Percentiles rank a stretch among this genome's conserved stretches.
These are phyloP conservation scores for Mechanitis mazaeus DNA, from an alignment of 2,888 invertebrate genomes.

Conservation along the genomic window DNA sequence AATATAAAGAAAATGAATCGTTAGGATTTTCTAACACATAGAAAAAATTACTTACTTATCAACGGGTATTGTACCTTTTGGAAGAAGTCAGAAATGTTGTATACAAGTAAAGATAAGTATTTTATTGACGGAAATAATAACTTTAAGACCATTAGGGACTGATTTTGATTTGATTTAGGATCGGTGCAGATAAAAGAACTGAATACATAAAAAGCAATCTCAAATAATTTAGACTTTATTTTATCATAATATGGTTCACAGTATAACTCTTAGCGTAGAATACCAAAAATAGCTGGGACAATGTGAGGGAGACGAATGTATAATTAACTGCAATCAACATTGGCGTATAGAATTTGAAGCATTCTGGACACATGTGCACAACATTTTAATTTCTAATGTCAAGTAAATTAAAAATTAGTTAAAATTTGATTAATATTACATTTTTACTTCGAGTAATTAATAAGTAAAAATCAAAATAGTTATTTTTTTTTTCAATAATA, in stretches of 20 bases:
- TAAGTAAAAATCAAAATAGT: no score
- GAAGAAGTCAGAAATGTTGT: no score
- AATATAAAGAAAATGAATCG: no score
- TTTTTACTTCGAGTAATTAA: no score
- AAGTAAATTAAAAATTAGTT: conserved; percentile 3
- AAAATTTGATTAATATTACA: no score
- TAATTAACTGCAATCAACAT: conserved; percentile 77
- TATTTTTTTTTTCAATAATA: no score
- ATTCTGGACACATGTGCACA: conserved; percentile 50
- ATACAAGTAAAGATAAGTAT: conserved; percentile 29
- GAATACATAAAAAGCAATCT: conserved; percentile 27
- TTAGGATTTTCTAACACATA: no score
- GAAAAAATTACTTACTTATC: background rate
- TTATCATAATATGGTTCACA: conserved; percentile 20
- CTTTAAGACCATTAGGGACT: conserved; percentile 60
- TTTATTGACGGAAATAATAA: conserved; percentile 71
- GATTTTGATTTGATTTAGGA: conserved; percentile 70
- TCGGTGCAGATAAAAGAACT: conserved; percentile 57
- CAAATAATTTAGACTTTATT: conserved; percentile 34
- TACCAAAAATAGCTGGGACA: conserved; percentile 62
- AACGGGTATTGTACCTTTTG: conserved; percentile 6
- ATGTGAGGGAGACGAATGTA: conserved; percentile 72
- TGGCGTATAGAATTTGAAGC: conserved; percentile 74
- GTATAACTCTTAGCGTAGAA: conserved; percentile 18
- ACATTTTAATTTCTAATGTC: conserved; percentile 26